phyloP scores from a whole-genome alignment of 2,888 invertebrate genomes.

The Ichneumon xanthorius region DNA sequence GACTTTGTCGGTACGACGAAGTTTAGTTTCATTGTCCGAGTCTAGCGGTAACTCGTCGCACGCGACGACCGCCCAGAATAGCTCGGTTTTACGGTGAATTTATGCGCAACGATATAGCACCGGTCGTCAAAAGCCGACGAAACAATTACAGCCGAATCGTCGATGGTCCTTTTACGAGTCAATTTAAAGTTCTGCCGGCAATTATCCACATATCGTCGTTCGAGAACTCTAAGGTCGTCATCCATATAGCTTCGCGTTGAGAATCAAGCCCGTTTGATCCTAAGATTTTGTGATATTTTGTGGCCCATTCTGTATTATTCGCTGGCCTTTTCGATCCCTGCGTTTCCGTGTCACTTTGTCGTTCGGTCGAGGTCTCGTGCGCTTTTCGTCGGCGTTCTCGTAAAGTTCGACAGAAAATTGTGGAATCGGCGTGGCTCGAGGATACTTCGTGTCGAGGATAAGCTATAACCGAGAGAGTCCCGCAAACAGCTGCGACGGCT shows the following conservation, averaged over 20 bases:
- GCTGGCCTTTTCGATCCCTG: slow-evolving; percentile 12
- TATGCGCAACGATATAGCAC: slow-evolving; percentile 21
- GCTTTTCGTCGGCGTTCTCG: slow-evolving; percentile 35
- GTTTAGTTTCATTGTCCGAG: slow-evolving; percentile 30
- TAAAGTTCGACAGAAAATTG: slow-evolving; percentile 56
- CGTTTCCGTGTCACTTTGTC: slow-evolving; percentile 20
- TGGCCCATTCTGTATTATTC: not conserved
- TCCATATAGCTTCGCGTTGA: not conserved
- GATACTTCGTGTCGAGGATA: not conserved
- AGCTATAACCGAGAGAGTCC: not conserved
- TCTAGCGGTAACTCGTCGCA: slow-evolving; percentile 22
- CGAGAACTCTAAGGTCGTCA: not conserved
- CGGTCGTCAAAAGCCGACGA: slow-evolving; percentile 10
- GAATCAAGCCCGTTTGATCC: not conserved
- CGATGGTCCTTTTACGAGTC: slow-evolving; percentile 25
- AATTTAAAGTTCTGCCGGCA: slow-evolving; percentile 29
- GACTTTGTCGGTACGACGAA: slow-evolving; percentile 26
- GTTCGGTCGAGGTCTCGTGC: slow-evolving; percentile 45
- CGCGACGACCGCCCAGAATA: slow-evolving; percentile 47
- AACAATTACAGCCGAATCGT: slow-evolving; percentile 39
- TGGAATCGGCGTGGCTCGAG: slow-evolving; percentile 22
- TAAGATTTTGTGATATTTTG: not conserved
- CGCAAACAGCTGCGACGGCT: slow-evolving; percentile 52
- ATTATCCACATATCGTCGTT: slow-evolving; percentile 34
- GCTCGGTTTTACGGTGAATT: slow-evolving; percentile 46